A percentile compares a stretch with the other conserved stretches of the same genome.
Conservation (phyloP, 1,140 invertebrate genomes). For the Maniola jurtina region DNA sequence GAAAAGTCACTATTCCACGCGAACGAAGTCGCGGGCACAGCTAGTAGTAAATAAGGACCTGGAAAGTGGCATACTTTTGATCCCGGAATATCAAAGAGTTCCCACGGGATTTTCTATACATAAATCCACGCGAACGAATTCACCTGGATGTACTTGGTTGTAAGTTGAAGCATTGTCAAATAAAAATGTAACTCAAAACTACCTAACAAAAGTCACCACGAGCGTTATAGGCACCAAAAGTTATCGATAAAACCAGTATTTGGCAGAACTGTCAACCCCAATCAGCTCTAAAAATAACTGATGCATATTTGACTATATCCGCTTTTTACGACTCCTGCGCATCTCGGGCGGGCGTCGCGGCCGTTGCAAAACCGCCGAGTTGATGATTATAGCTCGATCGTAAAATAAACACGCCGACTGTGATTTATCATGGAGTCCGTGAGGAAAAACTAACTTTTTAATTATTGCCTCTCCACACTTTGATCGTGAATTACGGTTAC, state of each 20-base stretch:
- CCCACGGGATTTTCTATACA: too few species aligned
- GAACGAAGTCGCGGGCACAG: too few species aligned
- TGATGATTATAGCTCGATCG: conserved; percentile 69
- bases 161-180: too few species aligned
- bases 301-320: conserved; percentile 62
- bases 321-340: conserved; percentile 59
- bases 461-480: conserved; percentile 34
- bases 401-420: conserved; percentile 67
- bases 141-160: too few species aligned
- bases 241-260: conserved; percentile 6
- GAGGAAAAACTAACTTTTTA: conserved; percentile 59
- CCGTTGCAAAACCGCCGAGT: conserved; percentile 67
- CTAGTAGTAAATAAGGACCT: too few species aligned
- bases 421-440: conserved; percentile 69
- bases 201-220: neutral
- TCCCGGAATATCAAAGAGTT: too few species aligned
- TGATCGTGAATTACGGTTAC: conserved; percentile 4
- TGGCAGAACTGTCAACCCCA: conserved; percentile 30
- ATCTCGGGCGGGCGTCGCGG: conserved; percentile 42
- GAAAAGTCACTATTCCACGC: too few species aligned
- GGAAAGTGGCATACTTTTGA: too few species aligned
- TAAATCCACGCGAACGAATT: too few species aligned
- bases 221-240: neutral
- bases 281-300: conserved; percentile 58
- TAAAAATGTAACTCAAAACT: too few species aligned